Evolutionary conservation across 2,888 invertebrate species (phyloP).

Genomic region (Resseliella maxima): DNA sequence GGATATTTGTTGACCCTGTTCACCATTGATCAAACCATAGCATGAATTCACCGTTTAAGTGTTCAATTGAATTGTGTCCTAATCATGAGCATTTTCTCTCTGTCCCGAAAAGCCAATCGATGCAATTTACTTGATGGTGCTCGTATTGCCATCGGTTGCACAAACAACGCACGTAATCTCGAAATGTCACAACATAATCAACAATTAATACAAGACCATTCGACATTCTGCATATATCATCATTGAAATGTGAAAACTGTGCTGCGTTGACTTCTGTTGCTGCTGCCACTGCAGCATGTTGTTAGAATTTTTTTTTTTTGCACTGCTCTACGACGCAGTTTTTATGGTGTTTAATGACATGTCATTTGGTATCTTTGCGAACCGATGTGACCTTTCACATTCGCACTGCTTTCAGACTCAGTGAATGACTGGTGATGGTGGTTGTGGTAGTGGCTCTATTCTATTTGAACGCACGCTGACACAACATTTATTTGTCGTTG

Average conservation of each 20-base stretch:
- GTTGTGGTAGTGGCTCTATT: neutral
- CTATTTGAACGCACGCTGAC: neutral
- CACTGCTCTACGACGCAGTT: neutral
- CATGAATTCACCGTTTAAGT: slow-evolving; percentile 2
- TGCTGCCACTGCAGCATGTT: neutral
- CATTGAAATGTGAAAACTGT: slow-evolving; percentile 1
- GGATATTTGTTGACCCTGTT: neutral
- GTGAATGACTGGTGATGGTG: neutral
- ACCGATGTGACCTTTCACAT: slow-evolving; percentile 44
- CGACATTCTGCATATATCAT: slow-evolving; percentile 13
- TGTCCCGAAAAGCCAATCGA: slow-evolving; percentile 18
- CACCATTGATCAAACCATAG: neutral
- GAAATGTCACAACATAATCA: slow-evolving; percentile 11
- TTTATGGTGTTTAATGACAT: slow-evolving; percentile 37
- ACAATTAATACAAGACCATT: slow-evolving; percentile 30
- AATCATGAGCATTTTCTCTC: slow-evolving; percentile 18
- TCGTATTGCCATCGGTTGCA: neutral
- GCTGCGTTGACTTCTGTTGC: neutral
- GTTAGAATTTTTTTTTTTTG: neutral
- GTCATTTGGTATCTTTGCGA: slow-evolving; percentile 38
- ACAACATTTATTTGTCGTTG: neutral
- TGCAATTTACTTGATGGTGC: neutral
- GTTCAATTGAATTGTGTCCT: slow-evolving; percentile 4
- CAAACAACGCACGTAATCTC: neutral
- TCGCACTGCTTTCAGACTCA: neutral